A percentile compares a stretch with the other conserved stretches of the same genome.
phyloP scores from a whole-genome alignment of 2,797 vertebrate genomes.

The Trachurus trachurus region DNA sequence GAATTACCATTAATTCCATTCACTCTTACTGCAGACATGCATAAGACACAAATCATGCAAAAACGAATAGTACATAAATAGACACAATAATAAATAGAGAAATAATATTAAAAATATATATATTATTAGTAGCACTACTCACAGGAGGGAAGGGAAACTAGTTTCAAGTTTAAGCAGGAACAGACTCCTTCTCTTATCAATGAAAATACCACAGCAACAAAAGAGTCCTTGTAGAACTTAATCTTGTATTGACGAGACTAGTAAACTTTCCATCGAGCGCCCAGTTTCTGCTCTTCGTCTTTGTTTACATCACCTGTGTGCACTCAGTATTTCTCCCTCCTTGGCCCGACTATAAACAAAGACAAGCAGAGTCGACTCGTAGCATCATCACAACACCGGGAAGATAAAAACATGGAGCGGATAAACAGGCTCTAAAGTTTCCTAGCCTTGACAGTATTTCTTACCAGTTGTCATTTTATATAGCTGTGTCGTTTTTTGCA shows the following conservation, averaged over 20 bases:
- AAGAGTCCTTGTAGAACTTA: neutral
- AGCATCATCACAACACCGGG: constrained; percentile 58
- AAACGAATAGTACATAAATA: too few relatives aligned
- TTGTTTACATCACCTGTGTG: constrained; percentile 60
- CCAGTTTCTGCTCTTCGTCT: constrained; percentile 31
- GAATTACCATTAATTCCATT: too few relatives aligned
- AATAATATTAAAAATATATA: too few relatives aligned
- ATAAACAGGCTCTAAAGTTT: constrained; percentile 77
- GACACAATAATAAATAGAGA: too few relatives aligned
- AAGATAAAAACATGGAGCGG: constrained; percentile 63
- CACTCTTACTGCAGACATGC: too few relatives aligned
- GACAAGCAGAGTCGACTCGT: constrained; percentile 64
- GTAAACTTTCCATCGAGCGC: constrained; percentile 31
- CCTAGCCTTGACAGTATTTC: constrained; percentile 65
- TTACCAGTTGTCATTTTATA: constrained; percentile 72
- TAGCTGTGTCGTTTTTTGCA: constrained; percentile 73
- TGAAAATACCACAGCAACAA: constrained; percentile 34
- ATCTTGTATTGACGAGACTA: constrained; percentile 6
- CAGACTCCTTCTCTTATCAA: constrained; percentile 23
- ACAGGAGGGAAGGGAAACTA: too few relatives aligned
- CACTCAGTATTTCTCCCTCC: constrained; percentile 54
- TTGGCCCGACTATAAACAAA: constrained; percentile 63
- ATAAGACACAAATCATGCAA: too few relatives aligned
- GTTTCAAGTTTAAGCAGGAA: neutral
- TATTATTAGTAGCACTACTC: too few relatives aligned